A percentile compares a stretch with the other conserved stretches of the same genome.
phyloP scores from a whole-genome alignment of 2,797 vertebrate genomes.

The Spondyliosoma cantharus region DNA sequence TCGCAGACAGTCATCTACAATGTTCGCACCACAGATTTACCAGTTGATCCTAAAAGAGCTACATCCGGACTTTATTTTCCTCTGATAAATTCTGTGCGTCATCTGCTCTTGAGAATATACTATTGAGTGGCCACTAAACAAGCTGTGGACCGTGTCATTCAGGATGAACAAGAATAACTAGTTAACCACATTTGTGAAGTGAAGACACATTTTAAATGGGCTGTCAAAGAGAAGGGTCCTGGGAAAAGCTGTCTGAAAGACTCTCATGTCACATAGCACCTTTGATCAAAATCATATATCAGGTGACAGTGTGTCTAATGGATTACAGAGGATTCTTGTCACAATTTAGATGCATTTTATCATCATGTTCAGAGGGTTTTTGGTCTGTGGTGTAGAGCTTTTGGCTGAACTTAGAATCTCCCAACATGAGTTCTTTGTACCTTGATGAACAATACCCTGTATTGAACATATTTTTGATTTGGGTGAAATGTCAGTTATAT shows the following conservation, averaged over 20 bases:
- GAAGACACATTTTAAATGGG: conserved; percentile 39
- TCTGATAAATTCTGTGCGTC: conserved; percentile 1
- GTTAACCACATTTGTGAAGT: conserved; percentile 29
- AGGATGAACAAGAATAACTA: neutral
- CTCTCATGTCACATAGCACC: conserved; percentile 35
- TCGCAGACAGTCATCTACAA: conserved; percentile 59
- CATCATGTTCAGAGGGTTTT: conserved; percentile 17
- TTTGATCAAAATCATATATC: conserved; percentile 35
- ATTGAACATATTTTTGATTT: neutral
- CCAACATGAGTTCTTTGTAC: neutral
- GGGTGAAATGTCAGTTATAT: neutral
- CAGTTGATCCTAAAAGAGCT: conserved; percentile 25
- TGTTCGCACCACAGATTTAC: conserved; percentile 35
- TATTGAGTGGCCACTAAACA: conserved; percentile 12
- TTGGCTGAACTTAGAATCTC: conserved; percentile 7
- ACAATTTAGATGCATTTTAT: conserved; percentile 19
- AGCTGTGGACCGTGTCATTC: conserved; percentile 12
- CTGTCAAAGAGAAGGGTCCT: conserved; percentile 16
- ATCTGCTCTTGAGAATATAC: too few species aligned
- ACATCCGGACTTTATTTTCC: conserved; percentile 4
- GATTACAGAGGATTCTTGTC: conserved; percentile 33
- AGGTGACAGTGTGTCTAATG: conserved; percentile 28
- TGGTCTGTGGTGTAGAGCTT: conserved; percentile 10
- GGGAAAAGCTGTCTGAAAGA: conserved; percentile 11
- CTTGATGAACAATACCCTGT: conserved; percentile 1